phyloP scores from a whole-genome alignment of 2,888 invertebrate genomes.

The Busseola fusca region DNA sequence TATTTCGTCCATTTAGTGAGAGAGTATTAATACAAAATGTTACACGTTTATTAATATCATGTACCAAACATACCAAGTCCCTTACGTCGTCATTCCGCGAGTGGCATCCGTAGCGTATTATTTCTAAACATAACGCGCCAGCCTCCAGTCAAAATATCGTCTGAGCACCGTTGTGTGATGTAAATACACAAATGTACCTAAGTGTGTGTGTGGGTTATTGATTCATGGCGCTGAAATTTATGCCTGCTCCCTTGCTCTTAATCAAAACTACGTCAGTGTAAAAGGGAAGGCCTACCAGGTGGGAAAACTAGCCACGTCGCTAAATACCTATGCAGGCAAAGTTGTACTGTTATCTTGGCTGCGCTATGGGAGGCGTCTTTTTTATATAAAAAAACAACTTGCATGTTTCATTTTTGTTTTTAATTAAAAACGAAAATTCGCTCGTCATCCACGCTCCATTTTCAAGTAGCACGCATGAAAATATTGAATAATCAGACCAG shows the following conservation, averaged over 20 bases:
- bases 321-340: slow-evolving; percentile 75
- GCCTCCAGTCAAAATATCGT: slow-evolving; percentile 87
- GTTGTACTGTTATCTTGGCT: slow-evolving; percentile 68
- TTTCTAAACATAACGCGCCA: slow-evolving; percentile 79
- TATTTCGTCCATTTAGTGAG: slow-evolving; percentile 19
- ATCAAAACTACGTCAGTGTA: slow-evolving; percentile 80
- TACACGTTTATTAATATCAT: slow-evolving; percentile 38
- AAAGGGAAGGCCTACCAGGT: slow-evolving; percentile 80
- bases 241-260: slow-evolving; percentile 85
- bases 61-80: slow-evolving; percentile 19
- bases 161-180: slow-evolving; percentile 79
- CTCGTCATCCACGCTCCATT: not conserved
- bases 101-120: slow-evolving; percentile 64
- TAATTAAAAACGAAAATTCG: not conserved
- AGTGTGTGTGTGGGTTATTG: slow-evolving; percentile 86
- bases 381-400: slow-evolving; percentile 6
- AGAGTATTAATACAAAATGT: slow-evolving; percentile 28
- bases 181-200: slow-evolving; percentile 70
- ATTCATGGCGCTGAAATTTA: slow-evolving; percentile 85
- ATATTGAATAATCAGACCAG: not conserved
- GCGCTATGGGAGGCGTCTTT: slow-evolving; percentile 67
- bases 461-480: not conserved
- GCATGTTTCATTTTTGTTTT: not conserved
- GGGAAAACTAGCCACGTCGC: slow-evolving; percentile 78
- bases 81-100: slow-evolving; percentile 18